Base-by-base conservation (phyloP, 1,140 invertebrate species). In the Papilio machaon region DNA sequence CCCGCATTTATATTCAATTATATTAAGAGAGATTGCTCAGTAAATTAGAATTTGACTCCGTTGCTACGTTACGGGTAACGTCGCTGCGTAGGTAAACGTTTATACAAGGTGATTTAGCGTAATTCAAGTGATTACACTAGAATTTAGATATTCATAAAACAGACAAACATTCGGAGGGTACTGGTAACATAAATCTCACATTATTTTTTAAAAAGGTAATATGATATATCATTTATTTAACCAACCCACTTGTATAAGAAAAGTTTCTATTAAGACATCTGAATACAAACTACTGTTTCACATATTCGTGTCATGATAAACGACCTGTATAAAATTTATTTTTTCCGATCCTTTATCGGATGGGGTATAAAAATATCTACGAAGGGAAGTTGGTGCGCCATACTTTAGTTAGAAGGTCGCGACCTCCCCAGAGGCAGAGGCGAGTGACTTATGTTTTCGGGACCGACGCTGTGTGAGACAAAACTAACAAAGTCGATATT, bases 401-500 rank as follows among this genome's bases (percentile, higher is more conserved):
- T 84, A 74, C 82, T 81, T 83, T 80, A 87, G 82, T 85, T 82
- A 54, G 80, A 81, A 85, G 85, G 86, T 84, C 83, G 67, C 81
- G 76, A 78, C 76, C 35, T 85, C 83, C 84, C 83, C n/a, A 11
- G 83, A 82, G 86, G 83, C 73, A 43, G 8, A 78, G 49, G 30
- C 30, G 35, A 80, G 86, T 87, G 86, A 87, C 86, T 87, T 87
- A 87, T 87, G 82, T 73, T 67, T 85, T 87, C 82, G 82, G 83
- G 83, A 81, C 79, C 19, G 74, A 83, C 73, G 81, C 82, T 81
- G 77, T 64, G 76, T 46, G 76, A 78, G 76, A 78, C 76, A 81
- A 79, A 83, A 84, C 81, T 87, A 85, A 87, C 82, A 83, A 76
- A 79, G 86, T 74, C 82, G 83, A 87, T 85, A 83, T 84, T 84